Evolutionary conservation across 2,797 vertebrate genomes (phyloP).

Genomic region (Sternotherus odoratus): DNA sequence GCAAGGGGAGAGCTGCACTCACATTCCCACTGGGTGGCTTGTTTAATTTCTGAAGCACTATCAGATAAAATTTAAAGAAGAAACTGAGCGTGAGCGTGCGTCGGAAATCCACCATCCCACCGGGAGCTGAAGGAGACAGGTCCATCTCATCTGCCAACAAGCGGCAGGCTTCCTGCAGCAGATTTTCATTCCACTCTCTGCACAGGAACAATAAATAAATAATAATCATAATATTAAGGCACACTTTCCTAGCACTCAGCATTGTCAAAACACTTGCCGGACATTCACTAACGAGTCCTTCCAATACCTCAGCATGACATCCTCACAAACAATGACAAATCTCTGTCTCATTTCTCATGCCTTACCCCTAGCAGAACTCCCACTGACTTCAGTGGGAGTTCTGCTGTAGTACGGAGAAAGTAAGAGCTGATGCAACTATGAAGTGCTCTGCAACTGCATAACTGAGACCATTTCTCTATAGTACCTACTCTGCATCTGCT

Average conservation of each 20-base stretch:
- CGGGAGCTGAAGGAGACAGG: constrained; percentile 87
- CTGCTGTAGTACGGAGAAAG: not conserved
- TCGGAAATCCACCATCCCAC: constrained; percentile 94
- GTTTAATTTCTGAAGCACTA: constrained; percentile 86
- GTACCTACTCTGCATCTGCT: not conserved
- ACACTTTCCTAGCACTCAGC: not conserved
- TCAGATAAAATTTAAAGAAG: constrained; percentile 98
- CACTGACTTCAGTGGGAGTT: not conserved
- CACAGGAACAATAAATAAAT: constrained; percentile 11
- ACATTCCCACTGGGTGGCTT: constrained; percentile 71
- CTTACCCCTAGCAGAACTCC: not conserved
- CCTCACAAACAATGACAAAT: not conserved
- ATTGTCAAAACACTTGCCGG: not conserved
- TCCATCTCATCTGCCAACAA: constrained; percentile 88
- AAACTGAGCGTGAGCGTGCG: constrained; percentile 91
- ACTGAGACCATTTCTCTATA: not conserved
- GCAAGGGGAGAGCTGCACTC: constrained; percentile 59
- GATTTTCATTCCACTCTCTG: constrained; percentile 90
- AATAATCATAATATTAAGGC: not conserved
- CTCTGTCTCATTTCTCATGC: not conserved
- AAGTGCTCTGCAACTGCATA: not conserved
- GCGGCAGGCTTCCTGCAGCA: constrained; percentile 88
- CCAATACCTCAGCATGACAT: not conserved
- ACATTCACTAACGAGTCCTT: not conserved
- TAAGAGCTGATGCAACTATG: not conserved